Evolutionary conservation across 2,888 invertebrate genomes (phyloP), one percentile per base, ranked within the genome.

Genomic region (Xylophagus ater): DNA sequence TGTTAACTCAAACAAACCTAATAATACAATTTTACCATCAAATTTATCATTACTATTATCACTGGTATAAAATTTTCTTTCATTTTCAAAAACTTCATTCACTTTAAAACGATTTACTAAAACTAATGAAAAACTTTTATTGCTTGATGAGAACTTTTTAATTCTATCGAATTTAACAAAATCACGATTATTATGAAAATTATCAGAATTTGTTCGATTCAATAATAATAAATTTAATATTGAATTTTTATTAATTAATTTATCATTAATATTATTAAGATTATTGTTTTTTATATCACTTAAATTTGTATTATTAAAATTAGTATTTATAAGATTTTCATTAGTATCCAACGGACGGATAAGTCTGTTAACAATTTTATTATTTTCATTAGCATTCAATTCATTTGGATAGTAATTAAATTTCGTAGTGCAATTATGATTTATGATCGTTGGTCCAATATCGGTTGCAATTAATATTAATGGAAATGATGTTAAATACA

Each of bases 1-100:
- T 7, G 80, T 78, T 53, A 87, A 65, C 67, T 86, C 87, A 59
- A 87, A 87, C 15, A 87, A 71, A 0, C 86, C 87, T 51, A 86
- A 69, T 45, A 87, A 72, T 1, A 78, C 74, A 31, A 80, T 69
- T 53, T 73, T 70, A 30, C 72, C 67, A 20, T 53, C 57, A 49
- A 3, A 45, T 51, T 12, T 23, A 20, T 17, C 14, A 15, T 15
- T 33, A 14, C 25, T 15, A 29, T 17, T 17, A 12, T 37, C 23
- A 33, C 23, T 26, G 13, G 24, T 24, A 13, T 14, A 15, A 18
- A 14, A 20, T 48, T 55, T 53, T 28, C 59, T 61, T 44, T 64
- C 62, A 40, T 54, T 59, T 42, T 63, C 63, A 33, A 65, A 63
- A 21, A 65, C 63, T 46, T 63, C 64, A 48, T 63, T 63, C 29